These are phyloP conservation scores for Tiaroga cobitis DNA, from an alignment of 2,797 vertebrate genomes.

Conservation along the genomic window DNA sequence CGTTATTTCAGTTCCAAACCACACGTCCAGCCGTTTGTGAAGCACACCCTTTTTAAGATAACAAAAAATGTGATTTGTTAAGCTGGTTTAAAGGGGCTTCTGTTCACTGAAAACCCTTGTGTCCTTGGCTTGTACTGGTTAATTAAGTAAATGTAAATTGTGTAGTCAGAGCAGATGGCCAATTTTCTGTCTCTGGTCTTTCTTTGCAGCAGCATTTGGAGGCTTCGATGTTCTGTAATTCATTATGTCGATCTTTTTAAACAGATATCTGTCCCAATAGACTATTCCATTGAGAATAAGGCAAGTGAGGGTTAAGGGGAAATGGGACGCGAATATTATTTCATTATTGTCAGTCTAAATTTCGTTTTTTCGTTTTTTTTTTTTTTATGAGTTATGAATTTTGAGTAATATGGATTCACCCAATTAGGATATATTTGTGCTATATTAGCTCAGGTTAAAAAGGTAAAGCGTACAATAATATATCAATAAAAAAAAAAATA, in stretches of 20 bases:
- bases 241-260: neutral
- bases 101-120: constrained; percentile 30
- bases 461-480: neutral
- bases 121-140: constrained; percentile 37
- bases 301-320: neutral
- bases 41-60: constrained; percentile 18
- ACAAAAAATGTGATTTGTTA: constrained; percentile 30
- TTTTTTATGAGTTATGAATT: neutral
- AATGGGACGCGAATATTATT: neutral
- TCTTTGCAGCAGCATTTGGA: neutral
- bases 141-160: constrained; percentile 34
- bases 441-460: neutral
- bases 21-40: neutral
- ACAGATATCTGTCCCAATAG: neutral
- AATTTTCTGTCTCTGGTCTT: constrained; percentile 18
- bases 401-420: neutral
- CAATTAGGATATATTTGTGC: neutral
- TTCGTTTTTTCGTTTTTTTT: neutral
- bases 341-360: neutral
- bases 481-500: neutral
- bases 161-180: neutral
- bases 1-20: constrained; percentile 5
- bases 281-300: neutral
- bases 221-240: constrained; percentile 39
- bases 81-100: constrained; percentile 34